Conservation (phyloP, 2,888 invertebrate species). For the Agriopis marginaria region DNA sequence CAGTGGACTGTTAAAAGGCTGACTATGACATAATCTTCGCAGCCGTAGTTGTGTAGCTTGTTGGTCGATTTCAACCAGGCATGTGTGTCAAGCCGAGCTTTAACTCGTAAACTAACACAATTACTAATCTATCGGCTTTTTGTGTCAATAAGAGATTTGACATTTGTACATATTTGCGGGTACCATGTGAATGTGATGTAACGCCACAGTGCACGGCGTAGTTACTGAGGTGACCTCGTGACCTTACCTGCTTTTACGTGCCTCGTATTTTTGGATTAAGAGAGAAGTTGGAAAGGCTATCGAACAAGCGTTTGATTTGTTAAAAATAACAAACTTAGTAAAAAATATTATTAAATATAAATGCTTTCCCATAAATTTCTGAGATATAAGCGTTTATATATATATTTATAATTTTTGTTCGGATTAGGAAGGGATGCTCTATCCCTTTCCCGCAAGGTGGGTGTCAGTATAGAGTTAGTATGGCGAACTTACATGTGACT, state of each 20-base stretch:
- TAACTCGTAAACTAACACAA: constrained; percentile 7
- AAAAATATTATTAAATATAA: too few relatives aligned
- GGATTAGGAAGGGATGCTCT: too few relatives aligned
- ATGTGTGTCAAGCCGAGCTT: constrained; percentile 3
- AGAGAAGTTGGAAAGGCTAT: not conserved
- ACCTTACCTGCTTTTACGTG: constrained; percentile 20
- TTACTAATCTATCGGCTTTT: constrained; percentile 22
- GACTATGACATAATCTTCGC: not conserved
- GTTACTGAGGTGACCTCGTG: constrained; percentile 29
- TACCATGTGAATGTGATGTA: constrained; percentile 26
- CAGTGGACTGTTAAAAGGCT: too few relatives aligned
- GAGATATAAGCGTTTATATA: too few relatives aligned
- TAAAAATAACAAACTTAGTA: not conserved
- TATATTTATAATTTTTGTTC: too few relatives aligned
- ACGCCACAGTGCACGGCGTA: constrained; percentile 22
- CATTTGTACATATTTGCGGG: constrained; percentile 31
- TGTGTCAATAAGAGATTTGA: constrained; percentile 32
- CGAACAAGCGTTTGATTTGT: not conserved
- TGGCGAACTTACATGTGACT: too few relatives aligned
- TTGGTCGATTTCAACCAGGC: constrained; percentile 3
- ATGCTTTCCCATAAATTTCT: too few relatives aligned
- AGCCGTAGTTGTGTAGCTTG: not conserved
- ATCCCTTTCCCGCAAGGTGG: too few relatives aligned
- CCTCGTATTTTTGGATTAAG: constrained; percentile 13
- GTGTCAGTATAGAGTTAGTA: too few relatives aligned